Base-by-base conservation (phyloP, 2,888 invertebrate genomes). In the Lycaena phlaeas region DNA sequence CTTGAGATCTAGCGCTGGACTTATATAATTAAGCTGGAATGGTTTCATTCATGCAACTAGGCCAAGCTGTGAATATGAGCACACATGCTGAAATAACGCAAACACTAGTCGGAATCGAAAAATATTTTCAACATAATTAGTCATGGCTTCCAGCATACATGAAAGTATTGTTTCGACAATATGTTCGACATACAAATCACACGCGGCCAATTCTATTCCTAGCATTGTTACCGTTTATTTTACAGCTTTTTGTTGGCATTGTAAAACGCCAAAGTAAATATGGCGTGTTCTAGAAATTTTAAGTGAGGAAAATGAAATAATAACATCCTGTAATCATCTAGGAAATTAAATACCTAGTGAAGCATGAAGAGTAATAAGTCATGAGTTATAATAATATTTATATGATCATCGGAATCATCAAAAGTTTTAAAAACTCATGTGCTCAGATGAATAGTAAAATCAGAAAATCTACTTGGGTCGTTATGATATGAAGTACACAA, bases 121-220 rank as follows among this genome's bases (percentile, higher is more conserved):
- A 68, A 70, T 64, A 67, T 70, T 70, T 60, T 51, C 41, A 30
- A 54, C 62, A 62, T 59, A 68, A n/a, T 78, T 76, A 75, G 67
- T 75, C 73, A 74, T 50, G 61, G 63, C 56, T 52, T 51, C 57
- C 55, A 52, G 54, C 52, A 49, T 56, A 57, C 52, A 53, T 57
- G 54, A 59, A 66, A 65, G 68, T 56, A 76, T 75, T 77, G 72
- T 75, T 77, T 64, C 72, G 56, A 63, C 68, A 70, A 60, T 63
- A 57, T 64, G 66, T 64, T 70, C 66, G 60, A 65, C 69, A 68
- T 64, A 71, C 68, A 57, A 68, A 69, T 68, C 65, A 55, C 67
- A 67, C 64, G 68, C 63, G 59, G 65, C 59, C 59, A 51, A 60
- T 56, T 74, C 70, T 77, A 81, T 78, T 79, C 74, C 63, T 54